Evolutionary conservation across 2,888 invertebrate genomes (phyloP).

Genomic region (Caenorhabditis wallacei): DNA sequence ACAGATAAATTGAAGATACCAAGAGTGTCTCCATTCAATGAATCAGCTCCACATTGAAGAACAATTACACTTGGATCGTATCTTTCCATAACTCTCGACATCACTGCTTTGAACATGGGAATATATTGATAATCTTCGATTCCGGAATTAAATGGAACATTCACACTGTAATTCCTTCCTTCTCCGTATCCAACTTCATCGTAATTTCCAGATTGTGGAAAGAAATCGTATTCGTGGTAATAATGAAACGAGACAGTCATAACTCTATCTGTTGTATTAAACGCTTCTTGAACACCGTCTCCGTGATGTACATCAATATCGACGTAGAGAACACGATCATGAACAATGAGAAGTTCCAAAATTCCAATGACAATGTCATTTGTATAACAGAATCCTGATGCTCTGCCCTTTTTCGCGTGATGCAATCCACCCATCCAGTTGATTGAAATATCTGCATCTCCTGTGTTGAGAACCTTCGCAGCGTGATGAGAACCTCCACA

Average conservation of each 20-base stretch:
- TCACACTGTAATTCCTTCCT: constrained; percentile 11
- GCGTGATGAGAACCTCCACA: constrained; percentile 19
- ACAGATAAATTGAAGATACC: constrained; percentile 14
- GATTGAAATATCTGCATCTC: constrained; percentile 9
- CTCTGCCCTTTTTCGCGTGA: constrained; percentile 18
- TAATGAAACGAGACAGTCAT: constrained; percentile 18
- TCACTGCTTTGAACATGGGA: not conserved
- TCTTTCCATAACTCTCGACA: constrained; percentile 8
- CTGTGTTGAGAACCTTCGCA: not conserved
- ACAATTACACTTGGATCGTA: constrained; percentile 13
- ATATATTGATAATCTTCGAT: constrained; percentile 4
- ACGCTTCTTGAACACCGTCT: constrained; percentile 29
- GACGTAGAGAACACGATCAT: constrained; percentile 19
- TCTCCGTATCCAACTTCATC: not conserved
- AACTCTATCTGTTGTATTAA: constrained; percentile 2
- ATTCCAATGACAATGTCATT: constrained; percentile 26
- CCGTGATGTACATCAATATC: constrained; percentile 36
- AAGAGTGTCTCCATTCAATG: constrained; percentile 9
- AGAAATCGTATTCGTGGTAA: constrained; percentile 9
- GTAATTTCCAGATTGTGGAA: constrained; percentile 15
- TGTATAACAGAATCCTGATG: constrained; percentile 21
- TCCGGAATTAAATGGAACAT: constrained; percentile 10
- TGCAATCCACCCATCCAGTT: constrained; percentile 32
- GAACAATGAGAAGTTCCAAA: constrained; percentile 7
- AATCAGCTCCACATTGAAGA: constrained; percentile 36